Conservation (phyloP, 1,140 invertebrate genomes). For the Hyposmocoma kahamanoa region DNA sequence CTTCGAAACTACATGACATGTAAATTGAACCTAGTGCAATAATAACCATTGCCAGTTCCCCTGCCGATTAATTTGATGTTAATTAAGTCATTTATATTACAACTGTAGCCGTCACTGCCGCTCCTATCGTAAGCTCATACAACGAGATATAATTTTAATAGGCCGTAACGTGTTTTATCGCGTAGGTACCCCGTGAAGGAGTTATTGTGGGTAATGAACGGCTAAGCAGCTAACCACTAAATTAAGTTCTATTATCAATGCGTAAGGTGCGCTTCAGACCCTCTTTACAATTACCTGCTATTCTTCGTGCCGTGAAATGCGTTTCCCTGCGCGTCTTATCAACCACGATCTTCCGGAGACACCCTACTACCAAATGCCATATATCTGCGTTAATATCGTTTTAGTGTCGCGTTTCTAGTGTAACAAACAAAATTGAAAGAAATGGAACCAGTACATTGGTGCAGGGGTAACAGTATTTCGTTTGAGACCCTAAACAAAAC, state of each 20-base stretch:
- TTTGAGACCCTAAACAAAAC: constrained; percentile 21
- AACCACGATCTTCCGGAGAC: constrained; percentile 18
- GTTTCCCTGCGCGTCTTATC: constrained; percentile 24
- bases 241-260: not conserved
- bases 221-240: too few relatives aligned
- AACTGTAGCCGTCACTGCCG: not conserved
- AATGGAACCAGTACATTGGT: constrained; percentile 10
- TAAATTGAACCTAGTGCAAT: too few relatives aligned
- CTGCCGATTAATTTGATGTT: not conserved
- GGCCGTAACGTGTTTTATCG: not conserved
- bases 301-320: constrained; percentile 22
- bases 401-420: not conserved
- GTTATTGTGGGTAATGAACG: too few relatives aligned
- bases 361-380: not conserved
- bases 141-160: constrained; percentile 1
- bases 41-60: not conserved
- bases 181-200: not conserved
- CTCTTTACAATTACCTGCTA: constrained; percentile 15
- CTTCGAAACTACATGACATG: too few relatives aligned
- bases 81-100: constrained; percentile 3
- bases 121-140: not conserved
- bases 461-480: constrained; percentile 9
- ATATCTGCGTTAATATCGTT: not conserved
- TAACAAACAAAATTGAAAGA: constrained; percentile 16
- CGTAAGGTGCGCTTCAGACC: not conserved